Evolutionary conservation across 2,113 vertebrate species (phyloP), one percentile per base, ranked within the genome.

Genomic region (Zosterops lateralis): DNA sequence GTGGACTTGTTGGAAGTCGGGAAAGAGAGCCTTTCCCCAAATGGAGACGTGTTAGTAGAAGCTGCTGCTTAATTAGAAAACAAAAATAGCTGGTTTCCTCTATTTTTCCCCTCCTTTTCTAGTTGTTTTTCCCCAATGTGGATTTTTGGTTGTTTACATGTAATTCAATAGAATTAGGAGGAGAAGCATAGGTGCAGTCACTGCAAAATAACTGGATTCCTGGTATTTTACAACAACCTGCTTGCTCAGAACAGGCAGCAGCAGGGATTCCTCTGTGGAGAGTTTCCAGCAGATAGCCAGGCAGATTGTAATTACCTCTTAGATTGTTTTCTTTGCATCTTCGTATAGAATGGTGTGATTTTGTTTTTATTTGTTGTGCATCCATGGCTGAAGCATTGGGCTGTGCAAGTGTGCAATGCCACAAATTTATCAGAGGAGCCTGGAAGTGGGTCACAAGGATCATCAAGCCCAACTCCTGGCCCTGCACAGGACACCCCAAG

Each of bases 1-100:
- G 91, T 97, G 96, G 95, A 91, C 95, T 95, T 84, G 93, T 91
- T 95, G 87, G 89, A 83, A 97, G 87, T 87, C 75, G 53, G 94
- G 81, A 95, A 77, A 84, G 80, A 90, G 82, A 50, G 54, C 96
- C 81, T 84, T 88, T 90, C 88, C 89, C 83, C 95, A 95, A 96
- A 94, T 92, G 90, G 92, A 93, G 83, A 94, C 4, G 90, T 96
- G 94, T 94, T 86, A 96, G 93, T 80, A 85, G 93, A 95, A 94
- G 87, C 94, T 91, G 94, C 91, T 91, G 87, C 87, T 97, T 96
- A 93, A 95, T 96, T 94, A 94, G 28, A 68, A 92, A 93, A 80
- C 93, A 90, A 93, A 96, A 96, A 97, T 90, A 93, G 58, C 79
- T 61, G 17, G 18, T 79, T 94, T 87, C 48, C 51, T 62, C 56